These are phyloP conservation scores for Simalia tracyae DNA, from an alignment of 2,797 vertebrate species.

Conservation along the genomic window DNA sequence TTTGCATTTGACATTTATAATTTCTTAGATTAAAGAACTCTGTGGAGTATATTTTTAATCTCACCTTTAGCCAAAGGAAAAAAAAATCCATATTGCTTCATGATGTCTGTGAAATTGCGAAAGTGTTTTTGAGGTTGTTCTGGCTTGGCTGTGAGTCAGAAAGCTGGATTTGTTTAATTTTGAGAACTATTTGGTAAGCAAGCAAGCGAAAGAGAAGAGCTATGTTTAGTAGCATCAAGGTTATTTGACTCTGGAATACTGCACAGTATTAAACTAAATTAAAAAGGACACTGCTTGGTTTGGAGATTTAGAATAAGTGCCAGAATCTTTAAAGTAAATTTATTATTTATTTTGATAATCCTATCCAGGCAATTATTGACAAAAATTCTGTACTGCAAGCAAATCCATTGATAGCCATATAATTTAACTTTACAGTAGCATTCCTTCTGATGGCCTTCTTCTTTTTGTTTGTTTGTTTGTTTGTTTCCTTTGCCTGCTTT, in stretches of 20 bases:
- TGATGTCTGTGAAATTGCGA: slow-evolving; percentile 36
- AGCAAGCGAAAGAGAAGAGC: slow-evolving; percentile 45
- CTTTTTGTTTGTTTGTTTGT: neutral
- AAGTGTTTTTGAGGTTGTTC: slow-evolving; percentile 45
- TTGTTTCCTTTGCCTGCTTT: neutral
- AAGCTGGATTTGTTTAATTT: slow-evolving; percentile 60
- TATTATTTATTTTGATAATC: neutral
- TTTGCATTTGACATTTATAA: neutral
- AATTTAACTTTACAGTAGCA: neutral
- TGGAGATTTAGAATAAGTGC: slow-evolving; percentile 19
- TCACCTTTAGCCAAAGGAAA: neutral
- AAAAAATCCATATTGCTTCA: slow-evolving; percentile 21
- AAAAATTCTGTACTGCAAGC: neutral
- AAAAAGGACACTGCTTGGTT: slow-evolving; percentile 42
- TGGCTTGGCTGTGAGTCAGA: slow-evolving; percentile 63
- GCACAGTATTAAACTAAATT: slow-evolving; percentile 41
- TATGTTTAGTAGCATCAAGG: slow-evolving; percentile 64
- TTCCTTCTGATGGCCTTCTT: neutral
- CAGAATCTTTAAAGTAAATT: neutral
- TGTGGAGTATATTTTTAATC: neutral
- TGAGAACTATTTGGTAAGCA: slow-evolving; percentile 49
- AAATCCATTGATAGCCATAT: neutral
- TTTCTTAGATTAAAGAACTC: neutral
- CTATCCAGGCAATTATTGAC: neutral
- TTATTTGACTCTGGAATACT: slow-evolving; percentile 49